phyloP scores from a whole-genome alignment of 2,113 vertebrate species.

The Cricetomys ansorgei region DNA sequence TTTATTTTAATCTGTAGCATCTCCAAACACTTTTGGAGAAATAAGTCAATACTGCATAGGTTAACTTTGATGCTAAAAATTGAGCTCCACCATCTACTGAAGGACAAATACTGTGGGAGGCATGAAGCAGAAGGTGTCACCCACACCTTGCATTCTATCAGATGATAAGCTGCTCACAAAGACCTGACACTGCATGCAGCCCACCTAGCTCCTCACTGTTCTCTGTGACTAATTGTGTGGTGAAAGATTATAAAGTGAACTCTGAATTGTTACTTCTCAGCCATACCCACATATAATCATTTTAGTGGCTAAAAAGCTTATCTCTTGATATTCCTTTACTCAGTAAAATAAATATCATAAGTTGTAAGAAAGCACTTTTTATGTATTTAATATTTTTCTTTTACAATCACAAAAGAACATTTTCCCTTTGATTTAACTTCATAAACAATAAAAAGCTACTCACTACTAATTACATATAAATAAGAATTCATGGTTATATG shows the following conservation, averaged over 20 bases:
- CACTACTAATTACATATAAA: conserved; percentile 19
- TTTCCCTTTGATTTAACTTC: conserved; percentile 18
- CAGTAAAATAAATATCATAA: conserved; percentile 27
- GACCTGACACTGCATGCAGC: neutral
- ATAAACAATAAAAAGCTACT: neutral
- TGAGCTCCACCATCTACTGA: conserved; percentile 33
- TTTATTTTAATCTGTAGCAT: conserved; percentile 49
- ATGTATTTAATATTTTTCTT: conserved; percentile 17
- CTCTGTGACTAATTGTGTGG: conserved; percentile 14
- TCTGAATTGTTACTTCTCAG: conserved; percentile 29
- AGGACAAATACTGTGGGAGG: conserved; percentile 38
- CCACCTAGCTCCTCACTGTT: neutral
- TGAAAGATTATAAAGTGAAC: conserved; percentile 21
- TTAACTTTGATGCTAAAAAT: conserved; percentile 50
- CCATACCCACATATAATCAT: neutral
- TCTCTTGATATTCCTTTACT: neutral
- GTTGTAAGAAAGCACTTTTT: conserved; percentile 40
- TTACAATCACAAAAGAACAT: neutral
- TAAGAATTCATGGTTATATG: conserved; percentile 30
- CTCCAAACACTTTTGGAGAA: conserved; percentile 19
- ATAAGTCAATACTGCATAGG: conserved; percentile 10
- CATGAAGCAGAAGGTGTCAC: conserved; percentile 11
- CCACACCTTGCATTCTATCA: conserved; percentile 11
- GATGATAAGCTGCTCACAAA: neutral
- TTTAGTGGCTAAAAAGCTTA: conserved; percentile 48